Evolutionary conservation across 2,113 vertebrate genomes (phyloP).

Genomic region (Donacobius atricapilla): DNA sequence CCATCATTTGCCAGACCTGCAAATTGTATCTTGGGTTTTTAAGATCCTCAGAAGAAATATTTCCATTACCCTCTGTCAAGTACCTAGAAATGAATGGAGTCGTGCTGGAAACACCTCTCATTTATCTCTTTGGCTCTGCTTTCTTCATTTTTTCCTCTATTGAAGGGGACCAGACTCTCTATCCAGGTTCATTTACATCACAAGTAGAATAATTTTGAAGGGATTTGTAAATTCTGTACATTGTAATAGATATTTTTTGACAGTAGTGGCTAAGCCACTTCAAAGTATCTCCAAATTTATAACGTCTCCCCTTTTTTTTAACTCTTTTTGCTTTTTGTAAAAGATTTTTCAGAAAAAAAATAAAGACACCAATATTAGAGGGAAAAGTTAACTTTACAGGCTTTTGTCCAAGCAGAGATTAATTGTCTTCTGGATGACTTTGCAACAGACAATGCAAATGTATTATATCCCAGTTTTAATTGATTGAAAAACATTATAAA

Average conservation of each 20-base stretch:
- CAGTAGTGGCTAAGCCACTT: background rate
- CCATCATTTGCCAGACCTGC: fast-evolving
- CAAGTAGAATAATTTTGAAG: background rate
- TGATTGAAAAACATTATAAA: background rate
- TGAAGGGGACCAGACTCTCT: background rate
- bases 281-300: background rate
- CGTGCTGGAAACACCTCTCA: background rate
- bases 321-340: background rate
- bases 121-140: background rate
- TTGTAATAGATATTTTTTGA: background rate
- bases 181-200: background rate
- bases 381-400: background rate
- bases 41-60: background rate
- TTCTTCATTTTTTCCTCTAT: background rate
- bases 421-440: background rate
- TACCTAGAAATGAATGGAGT: background rate
- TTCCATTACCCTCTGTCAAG: background rate
- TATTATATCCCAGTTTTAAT: background rate
- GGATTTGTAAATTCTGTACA: background rate
- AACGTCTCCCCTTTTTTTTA: fast-evolving
- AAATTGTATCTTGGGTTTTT: background rate
- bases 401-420: background rate
- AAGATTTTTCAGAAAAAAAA: background rate
- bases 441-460: background rate
- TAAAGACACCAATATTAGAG: background rate